These are phyloP conservation scores for Gobionotothen gibberifrons DNA, from an alignment of 2,797 vertebrate genomes.

Conservation along the genomic window DNA sequence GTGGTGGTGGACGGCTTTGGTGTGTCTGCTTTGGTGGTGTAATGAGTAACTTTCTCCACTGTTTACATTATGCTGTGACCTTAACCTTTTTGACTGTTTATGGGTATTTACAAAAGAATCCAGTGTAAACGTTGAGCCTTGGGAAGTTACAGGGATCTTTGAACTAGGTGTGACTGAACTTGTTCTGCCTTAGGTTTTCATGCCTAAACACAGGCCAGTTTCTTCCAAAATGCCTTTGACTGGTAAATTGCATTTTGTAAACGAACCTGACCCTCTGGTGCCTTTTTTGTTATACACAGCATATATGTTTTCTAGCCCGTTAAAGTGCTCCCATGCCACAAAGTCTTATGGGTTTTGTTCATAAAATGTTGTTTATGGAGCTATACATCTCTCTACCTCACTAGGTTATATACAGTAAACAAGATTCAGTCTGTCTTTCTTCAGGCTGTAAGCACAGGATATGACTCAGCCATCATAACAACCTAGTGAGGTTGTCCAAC, in stretches of 20 bases:
- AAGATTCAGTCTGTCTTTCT: slow-evolving; percentile 8
- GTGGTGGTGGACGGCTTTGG: background rate
- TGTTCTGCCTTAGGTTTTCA: slow-evolving; percentile 14
- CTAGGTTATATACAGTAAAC: slow-evolving; percentile 23
- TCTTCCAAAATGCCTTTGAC: slow-evolving; percentile 29
- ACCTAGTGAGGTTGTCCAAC: too few relatives aligned
- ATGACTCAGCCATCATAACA: background rate
- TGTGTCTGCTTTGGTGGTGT: slow-evolving; percentile 5
- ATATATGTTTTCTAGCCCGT: slow-evolving; percentile 10
- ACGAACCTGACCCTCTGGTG: slow-evolving; percentile 13
- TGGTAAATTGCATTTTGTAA: slow-evolving; percentile 19
- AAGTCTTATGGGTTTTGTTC: slow-evolving; percentile 1
- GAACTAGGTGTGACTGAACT: slow-evolving; percentile 32
- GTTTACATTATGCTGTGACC: slow-evolving; percentile 33
- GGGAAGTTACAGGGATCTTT: slow-evolving; percentile 24
- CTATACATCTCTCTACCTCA: slow-evolving; percentile 24
- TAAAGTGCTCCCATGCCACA: slow-evolving; percentile 3
- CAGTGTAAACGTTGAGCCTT: slow-evolving; percentile 25
- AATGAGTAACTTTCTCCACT: slow-evolving; percentile 38
- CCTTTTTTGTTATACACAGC: slow-evolving; percentile 1
- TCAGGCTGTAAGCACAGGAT: slow-evolving; percentile 17
- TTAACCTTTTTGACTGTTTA: slow-evolving; percentile 52
- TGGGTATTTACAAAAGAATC: slow-evolving; percentile 47
- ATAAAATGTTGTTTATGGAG: slow-evolving; percentile 14
- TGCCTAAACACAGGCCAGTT: slow-evolving; percentile 30